phyloP scores from a whole-genome alignment of 1,140 invertebrate species.

The Drosophila subpulchrella region DNA sequence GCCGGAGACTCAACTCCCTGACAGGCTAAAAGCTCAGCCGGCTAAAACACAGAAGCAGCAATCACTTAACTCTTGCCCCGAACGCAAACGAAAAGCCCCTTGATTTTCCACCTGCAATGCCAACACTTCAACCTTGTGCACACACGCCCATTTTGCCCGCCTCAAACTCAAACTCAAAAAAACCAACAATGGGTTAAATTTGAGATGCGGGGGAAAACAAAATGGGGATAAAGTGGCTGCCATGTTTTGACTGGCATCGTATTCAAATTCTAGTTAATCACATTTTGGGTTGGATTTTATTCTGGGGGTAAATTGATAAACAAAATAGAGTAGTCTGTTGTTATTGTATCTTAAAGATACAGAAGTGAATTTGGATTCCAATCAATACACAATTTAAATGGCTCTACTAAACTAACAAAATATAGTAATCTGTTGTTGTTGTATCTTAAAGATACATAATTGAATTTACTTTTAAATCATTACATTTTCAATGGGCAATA shows the following conservation, averaged over 20 bases:
- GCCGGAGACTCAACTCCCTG: background rate
- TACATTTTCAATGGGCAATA: too few species aligned
- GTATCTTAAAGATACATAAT: too few species aligned
- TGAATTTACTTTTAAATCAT: too few species aligned
- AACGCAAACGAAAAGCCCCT: background rate
- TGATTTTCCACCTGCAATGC: constrained; percentile 20
- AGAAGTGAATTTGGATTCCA: too few species aligned
- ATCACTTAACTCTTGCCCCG: constrained; percentile 40
- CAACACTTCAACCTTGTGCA: constrained; percentile 7
- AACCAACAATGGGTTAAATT: background rate
- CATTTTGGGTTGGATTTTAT: background rate
- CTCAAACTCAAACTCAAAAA: background rate
- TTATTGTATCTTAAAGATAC: too few species aligned
- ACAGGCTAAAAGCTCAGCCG: constrained; percentile 38
- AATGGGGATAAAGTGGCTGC: background rate
- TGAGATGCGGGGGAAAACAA: background rate
- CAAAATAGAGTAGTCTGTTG: too few species aligned
- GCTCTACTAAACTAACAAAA: too few species aligned
- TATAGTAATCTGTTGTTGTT: too few species aligned
- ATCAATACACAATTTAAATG: too few species aligned
- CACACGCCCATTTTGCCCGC: background rate
- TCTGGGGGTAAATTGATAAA: too few species aligned
- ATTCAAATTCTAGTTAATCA: constrained; percentile 16
- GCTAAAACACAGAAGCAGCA: constrained; percentile 20
- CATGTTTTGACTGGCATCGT: constrained; percentile 7